Evolutionary conservation across 1,140 invertebrate genomes (phyloP), one percentile per base, ranked within the genome.

Genomic region (Ganaspis sp.): DNA sequence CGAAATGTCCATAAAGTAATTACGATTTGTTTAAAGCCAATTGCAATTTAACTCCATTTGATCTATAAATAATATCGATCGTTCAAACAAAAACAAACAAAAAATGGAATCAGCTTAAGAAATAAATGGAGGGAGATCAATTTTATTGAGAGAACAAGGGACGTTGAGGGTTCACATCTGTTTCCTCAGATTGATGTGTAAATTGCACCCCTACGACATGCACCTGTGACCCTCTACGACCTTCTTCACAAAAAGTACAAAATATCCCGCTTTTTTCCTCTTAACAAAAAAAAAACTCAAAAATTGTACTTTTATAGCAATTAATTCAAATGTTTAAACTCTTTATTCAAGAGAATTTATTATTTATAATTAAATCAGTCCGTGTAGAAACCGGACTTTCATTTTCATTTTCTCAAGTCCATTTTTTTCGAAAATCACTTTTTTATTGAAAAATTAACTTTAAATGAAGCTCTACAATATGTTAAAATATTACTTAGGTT

Each of bases 151-250:
- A 64, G 21, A 34, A 69, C 58, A 69, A 23, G 37, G 70, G 70
- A 40, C 54, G 54, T 9, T 5, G 37, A 69, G 40, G 42, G 69
- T 72, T 40, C 85, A 80, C 87, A 88, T 88, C 87, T 89, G 86
- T 85, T 86, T 78, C 79, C 83, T 77, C 82, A 87, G 86, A 89
- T 89, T 88, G 88, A 89, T 87, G 85, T 81, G 83, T 84, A 87
- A 83, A 89, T 88, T 89, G 86, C 83, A 83, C 82, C 77, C 80
- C 73, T 72, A 76, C 79, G 84, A 86, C 81, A 86, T 75, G 75
- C 88, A 89, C 87, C 88, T 89, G 88, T 53, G 87, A 79, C 83
- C 81, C 73, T 64, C 49, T 72, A 77, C 70, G 49, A 76, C 71
- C 71, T 76, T 70, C 53, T 26, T 74, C 69, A 42, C 21, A 45